Conservation (phyloP, 2,113 vertebrate species). For the Corythornis vintsioides region DNA sequence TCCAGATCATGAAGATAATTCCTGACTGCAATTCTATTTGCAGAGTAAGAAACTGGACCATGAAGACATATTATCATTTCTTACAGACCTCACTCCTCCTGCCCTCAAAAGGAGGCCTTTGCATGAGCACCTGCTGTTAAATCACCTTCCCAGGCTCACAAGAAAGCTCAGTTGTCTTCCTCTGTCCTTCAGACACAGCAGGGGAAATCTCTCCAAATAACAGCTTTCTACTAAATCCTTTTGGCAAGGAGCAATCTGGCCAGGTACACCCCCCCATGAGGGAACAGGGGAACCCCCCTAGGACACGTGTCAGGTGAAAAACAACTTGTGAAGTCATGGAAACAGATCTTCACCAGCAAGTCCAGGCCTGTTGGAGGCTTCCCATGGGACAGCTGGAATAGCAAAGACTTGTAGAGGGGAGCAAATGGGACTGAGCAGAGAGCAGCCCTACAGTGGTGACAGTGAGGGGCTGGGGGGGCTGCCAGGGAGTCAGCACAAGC, state of each 20-base stretch:
- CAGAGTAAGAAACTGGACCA: neutral
- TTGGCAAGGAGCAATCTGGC: neutral
- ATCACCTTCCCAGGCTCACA: neutral
- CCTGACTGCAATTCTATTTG: neutral
- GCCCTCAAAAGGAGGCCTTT: neutral
- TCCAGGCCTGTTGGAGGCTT: neutral
- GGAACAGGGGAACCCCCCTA: neutral
- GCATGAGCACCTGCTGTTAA: neutral
- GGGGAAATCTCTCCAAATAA: neutral
- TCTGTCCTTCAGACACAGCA: neutral
- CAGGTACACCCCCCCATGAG: neutral
- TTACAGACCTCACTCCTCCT: neutral
- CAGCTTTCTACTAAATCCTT: neutral
- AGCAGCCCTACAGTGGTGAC: neutral
- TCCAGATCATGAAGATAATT: conserved; percentile 16
- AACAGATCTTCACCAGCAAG: neutral
- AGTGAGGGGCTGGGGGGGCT: neutral
- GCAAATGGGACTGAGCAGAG: neutral
- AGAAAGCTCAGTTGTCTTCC: neutral
- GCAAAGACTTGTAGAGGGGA: neutral
- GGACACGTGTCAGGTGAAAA: neutral
- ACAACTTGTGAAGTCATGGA: neutral
- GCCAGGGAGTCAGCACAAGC: neutral
- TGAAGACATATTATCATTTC: neutral
- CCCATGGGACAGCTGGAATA: neutral